Evolutionary conservation across 2,888 invertebrate genomes (phyloP).

Genomic region (Gisinianus flammeolus): DNA sequence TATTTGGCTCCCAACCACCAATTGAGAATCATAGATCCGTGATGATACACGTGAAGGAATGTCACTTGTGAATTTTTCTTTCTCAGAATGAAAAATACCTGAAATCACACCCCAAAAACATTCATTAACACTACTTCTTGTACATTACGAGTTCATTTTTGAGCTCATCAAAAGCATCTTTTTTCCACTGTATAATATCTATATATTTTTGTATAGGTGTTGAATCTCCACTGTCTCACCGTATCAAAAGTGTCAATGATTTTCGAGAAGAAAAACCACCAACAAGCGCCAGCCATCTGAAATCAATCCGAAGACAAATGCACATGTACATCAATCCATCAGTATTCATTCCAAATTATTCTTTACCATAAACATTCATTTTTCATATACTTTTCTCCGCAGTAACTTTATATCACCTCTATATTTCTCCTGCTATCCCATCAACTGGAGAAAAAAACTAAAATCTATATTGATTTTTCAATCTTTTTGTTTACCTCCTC

Average conservation of each 20-base stretch:
- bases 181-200: too few relatives aligned
- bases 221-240: conserved; percentile 61
- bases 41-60: conserved; percentile 84
- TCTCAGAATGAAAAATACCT: conserved; percentile 78
- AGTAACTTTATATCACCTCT: too few relatives aligned
- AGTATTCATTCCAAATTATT: background rate
- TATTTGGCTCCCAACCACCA: conserved; percentile 65
- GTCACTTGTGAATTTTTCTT: conserved; percentile 86
- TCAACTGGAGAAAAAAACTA: too few relatives aligned
- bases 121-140: background rate
- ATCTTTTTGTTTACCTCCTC: too few relatives aligned
- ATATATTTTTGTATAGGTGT: background rate
- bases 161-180: background rate
- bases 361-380: background rate
- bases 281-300: conserved; percentile 66
- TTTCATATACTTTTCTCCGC: too few relatives aligned
- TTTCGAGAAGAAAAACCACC: conserved; percentile 69
- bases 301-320: conserved; percentile 40
- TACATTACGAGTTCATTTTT: background rate
- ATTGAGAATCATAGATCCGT: conserved; percentile 66
- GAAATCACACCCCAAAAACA: conserved; percentile 17
- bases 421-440: too few relatives aligned
- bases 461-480: too few relatives aligned
- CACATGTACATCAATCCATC: too few relatives aligned
- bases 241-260: conserved; percentile 69